phyloP scores from a whole-genome alignment of 2,113 vertebrate species.

The Phalacrocorax brasilianus region DNA sequence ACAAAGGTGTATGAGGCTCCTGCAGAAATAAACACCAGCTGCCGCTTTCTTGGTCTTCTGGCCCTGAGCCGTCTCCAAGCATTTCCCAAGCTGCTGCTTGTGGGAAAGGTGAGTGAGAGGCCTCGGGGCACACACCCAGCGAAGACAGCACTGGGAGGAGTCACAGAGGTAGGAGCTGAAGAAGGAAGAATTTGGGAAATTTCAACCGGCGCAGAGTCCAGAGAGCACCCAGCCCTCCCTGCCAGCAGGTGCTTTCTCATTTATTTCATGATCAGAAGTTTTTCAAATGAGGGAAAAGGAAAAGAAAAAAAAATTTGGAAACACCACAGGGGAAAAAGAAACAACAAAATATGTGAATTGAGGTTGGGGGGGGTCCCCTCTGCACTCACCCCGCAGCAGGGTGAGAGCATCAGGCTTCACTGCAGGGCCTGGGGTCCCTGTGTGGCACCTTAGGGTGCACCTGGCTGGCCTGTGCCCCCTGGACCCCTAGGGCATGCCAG shows the following conservation, averaged over 20 bases:
- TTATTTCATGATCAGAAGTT: background rate
- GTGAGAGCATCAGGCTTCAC: background rate
- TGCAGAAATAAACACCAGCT: background rate
- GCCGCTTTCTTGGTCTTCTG: rapidly evolving
- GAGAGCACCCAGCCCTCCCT: background rate
- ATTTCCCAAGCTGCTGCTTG: background rate
- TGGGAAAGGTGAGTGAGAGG: background rate
- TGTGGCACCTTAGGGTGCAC: background rate
- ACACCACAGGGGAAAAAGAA: background rate
- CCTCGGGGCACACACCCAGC: background rate
- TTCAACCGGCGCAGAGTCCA: background rate
- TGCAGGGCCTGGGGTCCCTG: background rate
- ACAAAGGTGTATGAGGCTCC: background rate
- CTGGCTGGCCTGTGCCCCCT: background rate
- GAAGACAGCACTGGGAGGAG: background rate
- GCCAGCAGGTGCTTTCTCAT: background rate
- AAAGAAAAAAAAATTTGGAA: background rate
- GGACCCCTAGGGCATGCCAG: background rate
- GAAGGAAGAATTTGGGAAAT: background rate
- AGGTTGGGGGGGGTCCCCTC: background rate
- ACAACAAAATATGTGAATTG: background rate
- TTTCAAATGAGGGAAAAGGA: background rate
- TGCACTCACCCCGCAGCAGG: background rate
- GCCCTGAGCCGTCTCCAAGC: background rate
- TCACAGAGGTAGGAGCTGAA: background rate